Base-by-base conservation (phyloP, 2,797 vertebrate species). In the Sphenopsis melanotis region DNA sequence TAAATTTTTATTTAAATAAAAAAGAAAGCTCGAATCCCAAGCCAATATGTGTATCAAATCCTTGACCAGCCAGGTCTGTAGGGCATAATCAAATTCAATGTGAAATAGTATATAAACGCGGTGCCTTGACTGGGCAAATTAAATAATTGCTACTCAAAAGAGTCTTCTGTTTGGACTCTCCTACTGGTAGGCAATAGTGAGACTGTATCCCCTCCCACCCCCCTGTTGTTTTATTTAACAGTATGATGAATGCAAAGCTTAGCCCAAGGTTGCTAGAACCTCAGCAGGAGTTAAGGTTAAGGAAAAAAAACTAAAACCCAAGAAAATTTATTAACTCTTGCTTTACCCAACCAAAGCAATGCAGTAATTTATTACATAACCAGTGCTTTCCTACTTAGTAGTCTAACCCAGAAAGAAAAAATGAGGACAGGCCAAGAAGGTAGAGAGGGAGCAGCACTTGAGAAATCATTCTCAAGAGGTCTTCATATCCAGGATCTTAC, bases 31-130 rank as follows among this genome's bases (percentile, higher is more conserved):
- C 97, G 97, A 98, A 98, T 98, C 97, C 98, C 98, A 98, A 98
- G 98, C 98, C 97, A 98, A 98, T 98, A 98, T 96, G 97, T 98
- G 96, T 98, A 97, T 98, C 98, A 98, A 98, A 98, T 98, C 98
- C 98, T 98, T 98, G 97, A 98, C 98, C 98, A 98, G 98, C 98
- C 98, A 98, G 97, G 98, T 98, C 98, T 98, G 97, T 98, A 98
- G 98, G 98, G 98, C 97, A 98, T 98, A 98, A 98, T 98, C 98
- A 98, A 98, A 98, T 98, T 98, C 98, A 98, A 98, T 98, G 98
- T 98, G 98, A 98, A 98, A 98, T 98, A 98, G 98, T 98, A 98
- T 98, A 98, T 98, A 98, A 98, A 98, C 86, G 98, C 96, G 97
- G 98, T 97, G 97, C 98, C 98, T 98, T 98, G 98, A 98, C 98